Evolutionary conservation across 2,113 vertebrate genomes (phyloP), one percentile per base, ranked within the genome.

Genomic region (Leiothrix lutea): DNA sequence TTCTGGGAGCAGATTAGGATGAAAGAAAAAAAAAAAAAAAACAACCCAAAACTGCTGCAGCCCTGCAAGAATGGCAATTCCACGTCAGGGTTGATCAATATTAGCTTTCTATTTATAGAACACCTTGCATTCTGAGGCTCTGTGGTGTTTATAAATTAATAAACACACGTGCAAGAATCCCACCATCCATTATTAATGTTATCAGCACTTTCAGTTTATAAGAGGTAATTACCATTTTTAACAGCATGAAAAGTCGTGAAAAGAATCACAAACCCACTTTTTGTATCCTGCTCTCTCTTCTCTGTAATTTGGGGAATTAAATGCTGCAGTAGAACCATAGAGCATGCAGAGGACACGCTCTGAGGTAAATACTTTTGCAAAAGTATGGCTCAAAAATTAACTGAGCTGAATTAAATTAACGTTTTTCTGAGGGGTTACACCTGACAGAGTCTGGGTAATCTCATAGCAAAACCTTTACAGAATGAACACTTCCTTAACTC

Each of bases 91-190:
- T 31, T 95, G 94, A 95, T 96, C 93, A 89, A 95, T 94, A 94
- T 81, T 77, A 69, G 74, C 75, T 84, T 92, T 53, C 93, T 84
- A 81, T 94, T 97, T 95, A 94, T 94, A 93, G 72, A 94, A 36
- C 50, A 86, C 56, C 67, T 95, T 86, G 71, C 81, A 17, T 80
- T 88, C 67, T 22, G 82, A 90, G 75, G 93, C 75, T 83, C 60
- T 80, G 92, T 3, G 1, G 69, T 86, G 92, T 93, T 96, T 96
- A 96, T 96, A 88, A 97, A 97, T 96, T 95, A 97, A 96, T 96
- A 90, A 95, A 86, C 85, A 73, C 71, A 53, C 13, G 65, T 86
- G 86, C 78, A 92, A 87, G 92, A 89, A 95, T 95, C 93, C 73
- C 86, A 50, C 60, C 53, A 94, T 95, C 77, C 84, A 96, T 97